Base-by-base conservation (phyloP, 1,140 invertebrate genomes). In the Wiebesia pumilae region DNA sequence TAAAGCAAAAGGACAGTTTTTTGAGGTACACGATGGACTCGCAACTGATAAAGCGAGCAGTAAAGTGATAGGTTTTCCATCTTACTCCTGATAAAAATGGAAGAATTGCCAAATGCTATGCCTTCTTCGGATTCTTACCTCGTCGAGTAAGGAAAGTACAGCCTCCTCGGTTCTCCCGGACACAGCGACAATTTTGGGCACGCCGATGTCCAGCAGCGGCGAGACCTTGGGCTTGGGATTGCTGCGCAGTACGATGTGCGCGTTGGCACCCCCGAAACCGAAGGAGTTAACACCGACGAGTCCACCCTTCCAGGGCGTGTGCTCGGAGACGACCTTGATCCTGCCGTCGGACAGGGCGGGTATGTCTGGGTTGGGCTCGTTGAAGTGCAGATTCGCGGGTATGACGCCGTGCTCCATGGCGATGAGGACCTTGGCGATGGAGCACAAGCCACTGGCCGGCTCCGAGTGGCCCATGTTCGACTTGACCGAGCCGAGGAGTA, bases 381-480 rank as follows among this genome's bases (percentile, higher is more conserved):
- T 95, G 92, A 96, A 99, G 91, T 99, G 98, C 62, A 99, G 94
- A 94, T 99, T 99, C 27, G 94, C 95, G 4, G 98, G 98, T 87
- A 99, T 97, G 4, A 96, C 92, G 54, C 97, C 96, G 47, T 95
- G 91, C 93, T 99, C 97, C 97, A 99, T 98, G 7, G 98, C 97
- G 81, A 99, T 96, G 7, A 99, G 89, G n/a, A 98, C 94, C 92
- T 99, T 99, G 3, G 97, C 97, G 77, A 99, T 94, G 0, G 98
- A 97, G 91, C 97, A 98, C 0, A 99, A 91, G 62, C 98, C 98
- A 88, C 98, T 99, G 0, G 98, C 98, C 9, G 98, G 97, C 93
- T 99, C 98, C 9, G 98, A 96, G 90, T 99, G 99, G 0, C 99
- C 99, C 97, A 99, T 99, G 93, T 99, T 99, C 2, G 98, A 98